A percentile compares a stretch with the other conserved stretches of the same genome.
These are phyloP conservation scores for Philaethria dido DNA, from an alignment of 2,888 invertebrate genomes.

Conservation along the genomic window DNA sequence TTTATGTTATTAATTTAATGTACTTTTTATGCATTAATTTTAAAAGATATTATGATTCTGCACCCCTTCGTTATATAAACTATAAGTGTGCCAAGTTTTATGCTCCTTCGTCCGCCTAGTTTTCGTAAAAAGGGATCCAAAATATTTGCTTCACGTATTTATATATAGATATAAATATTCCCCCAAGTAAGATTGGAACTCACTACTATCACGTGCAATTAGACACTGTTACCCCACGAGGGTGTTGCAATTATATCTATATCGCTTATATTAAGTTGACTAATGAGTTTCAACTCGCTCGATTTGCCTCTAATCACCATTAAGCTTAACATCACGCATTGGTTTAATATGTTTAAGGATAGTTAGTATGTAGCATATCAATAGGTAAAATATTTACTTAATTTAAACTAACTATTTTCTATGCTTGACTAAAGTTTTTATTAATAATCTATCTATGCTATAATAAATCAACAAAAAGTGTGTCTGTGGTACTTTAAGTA, in stretches of 20 bases:
- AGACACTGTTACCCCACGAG: background rate
- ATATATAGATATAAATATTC: no score
- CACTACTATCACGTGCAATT: background rate
- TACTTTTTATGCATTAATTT: no score
- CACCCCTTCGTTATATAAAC: no score
- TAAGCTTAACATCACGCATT: background rate
- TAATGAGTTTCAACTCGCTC: conserved; percentile 19
- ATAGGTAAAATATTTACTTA: background rate
- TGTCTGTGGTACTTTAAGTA: no score
- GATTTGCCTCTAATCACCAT: conserved; percentile 19
- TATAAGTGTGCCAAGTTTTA: no score
- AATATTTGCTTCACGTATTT: no score
- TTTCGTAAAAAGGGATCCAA: no score
- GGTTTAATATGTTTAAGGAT: background rate
- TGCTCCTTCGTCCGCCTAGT: no score
- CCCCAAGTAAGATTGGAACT: background rate
- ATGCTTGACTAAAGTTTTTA: background rate
- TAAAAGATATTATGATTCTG: no score
- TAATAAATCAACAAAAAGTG: no score
- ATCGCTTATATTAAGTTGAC: conserved; percentile 9
- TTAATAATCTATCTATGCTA: no score
- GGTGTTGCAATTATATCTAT: background rate
- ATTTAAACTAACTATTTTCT: background rate
- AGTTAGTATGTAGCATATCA: background rate
- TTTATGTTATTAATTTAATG: no score